Base-by-base conservation (phyloP, 2,113 vertebrate genomes). In the Trinectes maculatus region DNA sequence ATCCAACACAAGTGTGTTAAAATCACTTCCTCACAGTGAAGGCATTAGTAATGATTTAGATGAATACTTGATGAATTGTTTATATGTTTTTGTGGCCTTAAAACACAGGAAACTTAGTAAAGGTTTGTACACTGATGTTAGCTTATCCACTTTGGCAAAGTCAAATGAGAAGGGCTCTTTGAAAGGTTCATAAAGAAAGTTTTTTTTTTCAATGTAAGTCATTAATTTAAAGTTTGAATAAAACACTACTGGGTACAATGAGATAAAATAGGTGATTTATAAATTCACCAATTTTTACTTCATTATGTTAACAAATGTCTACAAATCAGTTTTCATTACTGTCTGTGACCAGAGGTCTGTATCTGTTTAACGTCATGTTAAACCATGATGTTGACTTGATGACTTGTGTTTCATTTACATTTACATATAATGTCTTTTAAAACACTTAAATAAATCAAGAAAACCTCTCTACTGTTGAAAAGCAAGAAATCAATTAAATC, bases 31-130 rank as follows among this genome's bases (percentile, higher is more conserved):
- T 21, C 4, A 39, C 15, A 7, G 0, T 22, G 8, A 13, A 61
- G 22, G 22, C 3, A 18, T 2, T 8, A 55, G 1, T 13, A 3
- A 33, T 19, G 8, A 22, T 4, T 13, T 5, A 42, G 6, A 1
- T 34, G 2, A 54, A 25, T 6, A 51, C 18, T 29, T 37, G 2
- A 34, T 55, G 3, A 55, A 49, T 33, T 12, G 2, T 22, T 40
- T 52, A 31, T 8, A n/a, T 28, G 5, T 28, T 55, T 79, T 54
- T 79, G 12, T 56, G 12, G 1, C 21, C 52, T 40, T 56, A 16
- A 46, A 69, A 47, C 26, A 36, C n/a, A 73, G 36, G 7, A 43
- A 56, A 49, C n/a, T 57, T 28, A 44, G 31, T 55, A 18, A 61
- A 46, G 53, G 1, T 47, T 29, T 1, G 44, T 25, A 13, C 10